These are phyloP conservation scores for Drosophila repleta DNA, from an alignment of 1,140 invertebrate genomes.

Conservation along the genomic window DNA sequence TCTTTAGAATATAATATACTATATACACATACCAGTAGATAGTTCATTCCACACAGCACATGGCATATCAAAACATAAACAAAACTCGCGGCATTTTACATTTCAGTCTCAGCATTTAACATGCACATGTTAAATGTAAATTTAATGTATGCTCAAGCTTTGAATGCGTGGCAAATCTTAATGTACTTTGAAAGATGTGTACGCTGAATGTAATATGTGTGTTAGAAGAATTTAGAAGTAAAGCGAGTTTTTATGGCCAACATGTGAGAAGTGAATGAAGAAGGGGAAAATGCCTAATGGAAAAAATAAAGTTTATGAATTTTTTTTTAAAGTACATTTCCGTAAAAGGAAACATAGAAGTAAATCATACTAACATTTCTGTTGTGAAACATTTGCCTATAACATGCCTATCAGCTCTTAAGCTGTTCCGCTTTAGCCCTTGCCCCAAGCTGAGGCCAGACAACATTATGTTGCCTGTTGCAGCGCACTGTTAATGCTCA, in stretches of 20 bases:
- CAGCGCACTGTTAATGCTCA: slow-evolving; percentile 1
- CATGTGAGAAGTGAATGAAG: slow-evolving; percentile 20
- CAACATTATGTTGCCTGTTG: neutral
- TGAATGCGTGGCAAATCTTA: slow-evolving; percentile 26
- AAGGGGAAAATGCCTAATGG: neutral
- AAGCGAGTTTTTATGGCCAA: slow-evolving; percentile 7
- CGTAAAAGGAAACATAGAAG: neutral
- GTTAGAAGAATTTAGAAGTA: neutral
- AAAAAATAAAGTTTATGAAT: neutral
- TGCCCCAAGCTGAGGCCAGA: neutral
- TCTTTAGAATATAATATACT: too few relatives aligned
- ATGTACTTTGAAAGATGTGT: slow-evolving; percentile 19
- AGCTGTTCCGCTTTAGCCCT: slow-evolving; percentile 5
- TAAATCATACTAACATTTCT: neutral
- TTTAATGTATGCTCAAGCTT: slow-evolving; percentile 20
- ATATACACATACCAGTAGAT: neutral
- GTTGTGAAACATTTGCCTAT: neutral
- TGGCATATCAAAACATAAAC: slow-evolving; percentile 62
- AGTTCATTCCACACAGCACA: neutral
- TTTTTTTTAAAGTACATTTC: neutral
- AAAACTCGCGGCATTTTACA: slow-evolving; percentile 63
- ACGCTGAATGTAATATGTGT: slow-evolving; percentile 14
- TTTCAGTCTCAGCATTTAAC: slow-evolving; percentile 5
- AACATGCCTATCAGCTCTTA: neutral
- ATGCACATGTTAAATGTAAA: slow-evolving; percentile 27